Evolutionary conservation across 2,888 invertebrate species (phyloP).

Genomic region (Suillia variegata): DNA sequence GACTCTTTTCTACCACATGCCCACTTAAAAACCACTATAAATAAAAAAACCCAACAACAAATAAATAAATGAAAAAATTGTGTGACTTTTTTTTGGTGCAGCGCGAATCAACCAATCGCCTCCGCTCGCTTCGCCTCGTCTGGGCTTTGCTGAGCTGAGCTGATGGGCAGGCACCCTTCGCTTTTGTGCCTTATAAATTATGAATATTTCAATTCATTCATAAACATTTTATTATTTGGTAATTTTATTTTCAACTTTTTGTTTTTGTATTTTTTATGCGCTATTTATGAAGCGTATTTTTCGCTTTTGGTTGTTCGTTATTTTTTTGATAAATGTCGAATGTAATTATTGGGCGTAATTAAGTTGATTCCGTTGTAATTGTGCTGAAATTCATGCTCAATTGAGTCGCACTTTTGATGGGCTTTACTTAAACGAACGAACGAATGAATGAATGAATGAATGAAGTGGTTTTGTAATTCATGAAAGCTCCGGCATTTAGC

Average conservation of each 20-base stretch:
- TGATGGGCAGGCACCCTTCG: too few relatives aligned
- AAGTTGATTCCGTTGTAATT: slow-evolving; percentile 46
- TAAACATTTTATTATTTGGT: background rate
- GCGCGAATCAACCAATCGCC: background rate
- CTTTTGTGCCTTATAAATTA: background rate
- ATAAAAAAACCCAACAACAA: too few relatives aligned
- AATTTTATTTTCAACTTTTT: slow-evolving; percentile 1
- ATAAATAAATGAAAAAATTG: too few relatives aligned
- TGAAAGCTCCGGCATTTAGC: too few relatives aligned
- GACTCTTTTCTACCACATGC: too few relatives aligned
- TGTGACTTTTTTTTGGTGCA: background rate
- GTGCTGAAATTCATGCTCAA: slow-evolving; percentile 45
- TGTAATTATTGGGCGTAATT: slow-evolving; percentile 50
- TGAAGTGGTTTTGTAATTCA: too few relatives aligned
- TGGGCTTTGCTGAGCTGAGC: too few relatives aligned
- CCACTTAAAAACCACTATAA: too few relatives aligned
- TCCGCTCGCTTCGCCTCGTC: background rate
- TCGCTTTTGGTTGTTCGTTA: background rate
- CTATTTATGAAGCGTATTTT: background rate
- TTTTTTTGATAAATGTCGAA: too few relatives aligned
- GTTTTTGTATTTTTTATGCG: background rate
- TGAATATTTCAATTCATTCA: slow-evolving; percentile 2
- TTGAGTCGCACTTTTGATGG: slow-evolving; percentile 23
- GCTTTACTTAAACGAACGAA: too few relatives aligned
- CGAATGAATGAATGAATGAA: too few relatives aligned